Base-by-base conservation (phyloP, 2,113 vertebrate species). In the Litocranius walleri region DNA sequence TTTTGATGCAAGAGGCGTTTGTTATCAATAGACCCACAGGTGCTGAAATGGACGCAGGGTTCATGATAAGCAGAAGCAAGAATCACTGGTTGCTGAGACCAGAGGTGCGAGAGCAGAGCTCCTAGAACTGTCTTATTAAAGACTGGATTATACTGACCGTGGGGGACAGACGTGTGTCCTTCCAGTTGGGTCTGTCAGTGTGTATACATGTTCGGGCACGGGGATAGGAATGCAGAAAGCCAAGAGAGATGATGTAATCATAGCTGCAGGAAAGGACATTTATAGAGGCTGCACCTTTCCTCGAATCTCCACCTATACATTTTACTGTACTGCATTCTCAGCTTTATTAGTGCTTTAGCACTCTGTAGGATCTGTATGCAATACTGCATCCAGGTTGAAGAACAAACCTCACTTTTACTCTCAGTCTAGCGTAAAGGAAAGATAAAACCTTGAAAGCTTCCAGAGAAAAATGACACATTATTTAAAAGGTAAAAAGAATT, bases 1-100 rank as follows among this genome's bases (percentile, higher is more conserved):
- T 96, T 57, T 96, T 83, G 57, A 95, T 95, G 87, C 67, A 93
- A 96, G 88, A 56, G 92, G 64, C 80, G n/a, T 97, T 93, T 97
- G 74, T 96, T 89, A 85, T 77, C 27, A 13, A 77, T 36, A 85
- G 81, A 84, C 84, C n/a, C 92, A 93, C 74, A 91, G 92, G 83
- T 96, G 74, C 92, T 50, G 16, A 50, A 64, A n/a, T 74, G 95
- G 96, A 88, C 90, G 83, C 2, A 11, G 45, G 59, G 25, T 23
- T 84, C 48, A 9, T 36, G 61, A 81, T 30, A 82, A 91, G 62
- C 67, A 96, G 85, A 97, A 95, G 21, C 16, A 64, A 90, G 36
- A 48, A 86, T 59, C 7, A 1, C 29, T 92, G 40, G 48, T 43
- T 92, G 27, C 33, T 77, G 80, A 90, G 57, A 90, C 29, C 36